phyloP scores from a whole-genome alignment of 1,140 invertebrate species.

The Popillia japonica region DNA sequence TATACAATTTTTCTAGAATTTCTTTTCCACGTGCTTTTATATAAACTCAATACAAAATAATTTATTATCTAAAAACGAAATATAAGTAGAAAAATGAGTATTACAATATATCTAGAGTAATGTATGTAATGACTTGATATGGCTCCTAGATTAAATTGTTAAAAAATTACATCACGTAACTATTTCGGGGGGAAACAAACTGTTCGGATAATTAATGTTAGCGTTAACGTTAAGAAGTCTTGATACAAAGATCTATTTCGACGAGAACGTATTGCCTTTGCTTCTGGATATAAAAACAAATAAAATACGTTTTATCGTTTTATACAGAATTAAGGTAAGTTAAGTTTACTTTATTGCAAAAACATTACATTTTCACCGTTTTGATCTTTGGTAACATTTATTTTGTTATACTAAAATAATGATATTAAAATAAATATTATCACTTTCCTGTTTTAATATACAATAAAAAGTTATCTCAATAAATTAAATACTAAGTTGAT shows the following conservation, averaged over 20 bases:
- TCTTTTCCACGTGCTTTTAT: constrained; percentile 36
- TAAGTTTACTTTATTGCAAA: neutral
- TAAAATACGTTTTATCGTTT: neutral
- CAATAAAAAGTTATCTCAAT: constrained; percentile 22
- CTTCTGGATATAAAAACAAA: neutral
- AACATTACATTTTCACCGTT: neutral
- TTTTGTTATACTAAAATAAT: neutral
- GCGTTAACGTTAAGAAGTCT: constrained; percentile 16
- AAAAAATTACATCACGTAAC: constrained; percentile 10
- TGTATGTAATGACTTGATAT: constrained; percentile 37
- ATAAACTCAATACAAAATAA: constrained; percentile 44
- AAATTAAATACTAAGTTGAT: constrained; percentile 5
- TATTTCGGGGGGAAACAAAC: neutral
- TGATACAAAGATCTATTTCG: neutral
- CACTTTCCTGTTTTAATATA: constrained; percentile 18
- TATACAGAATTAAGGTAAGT: neutral
- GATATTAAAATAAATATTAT: constrained; percentile 35
- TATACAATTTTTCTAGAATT: constrained; percentile 47
- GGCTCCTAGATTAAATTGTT: constrained; percentile 33
- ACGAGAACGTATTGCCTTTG: neutral
- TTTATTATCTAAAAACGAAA: constrained; percentile 37
- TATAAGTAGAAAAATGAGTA: constrained; percentile 38
- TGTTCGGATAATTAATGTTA: neutral
- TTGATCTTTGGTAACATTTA: constrained; percentile 13
- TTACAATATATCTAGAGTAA: constrained; percentile 18